These are phyloP conservation scores for Notothenia rossii DNA, from an alignment of 2,113 vertebrate genomes.

Conservation along the genomic window DNA sequence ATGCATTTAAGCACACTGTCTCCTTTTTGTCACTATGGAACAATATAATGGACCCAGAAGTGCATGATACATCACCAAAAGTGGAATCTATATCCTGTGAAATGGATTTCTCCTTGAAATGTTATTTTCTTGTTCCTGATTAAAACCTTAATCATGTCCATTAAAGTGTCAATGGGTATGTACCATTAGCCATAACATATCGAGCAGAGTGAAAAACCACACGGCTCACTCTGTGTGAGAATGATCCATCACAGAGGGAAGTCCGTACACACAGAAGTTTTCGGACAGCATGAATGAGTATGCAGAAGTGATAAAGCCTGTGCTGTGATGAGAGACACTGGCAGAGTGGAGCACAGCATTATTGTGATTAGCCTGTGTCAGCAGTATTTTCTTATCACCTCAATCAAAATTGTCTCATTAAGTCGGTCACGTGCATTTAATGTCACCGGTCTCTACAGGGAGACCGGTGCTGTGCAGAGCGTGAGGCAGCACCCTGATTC, in stretches of 20 bases:
- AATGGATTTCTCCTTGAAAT: neutral
- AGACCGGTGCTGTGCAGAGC: constrained; percentile 8
- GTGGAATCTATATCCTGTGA: neutral
- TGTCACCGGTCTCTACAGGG: neutral
- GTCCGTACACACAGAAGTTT: constrained; percentile 11
- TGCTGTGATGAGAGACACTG: constrained; percentile 61
- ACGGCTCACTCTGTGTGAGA: constrained; percentile 2
- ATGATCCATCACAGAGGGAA: neutral
- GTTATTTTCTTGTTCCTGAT: constrained; percentile 3
- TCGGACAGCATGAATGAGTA: constrained; percentile 44
- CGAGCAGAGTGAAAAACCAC: constrained; percentile 1
- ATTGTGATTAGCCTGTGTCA: constrained; percentile 16
- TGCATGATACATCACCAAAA: constrained; percentile 1
- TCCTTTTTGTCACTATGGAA: neutral
- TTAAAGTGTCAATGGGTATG: constrained; percentile 24
- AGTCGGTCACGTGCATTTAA: neutral
- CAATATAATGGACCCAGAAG: neutral
- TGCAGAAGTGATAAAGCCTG: constrained; percentile 36
- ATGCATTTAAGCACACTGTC: constrained; percentile 1
- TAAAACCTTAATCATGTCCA: constrained; percentile 22
- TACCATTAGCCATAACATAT: constrained; percentile 9
- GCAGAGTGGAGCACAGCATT: constrained; percentile 23
- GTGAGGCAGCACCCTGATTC: constrained; percentile 23
- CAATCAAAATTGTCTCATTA: constrained; percentile 18
- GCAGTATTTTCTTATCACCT: constrained; percentile 10